These are phyloP conservation scores for Acanthosepion esculentum DNA, from an alignment of 2,888 invertebrate genomes.

Conservation along the genomic window DNA sequence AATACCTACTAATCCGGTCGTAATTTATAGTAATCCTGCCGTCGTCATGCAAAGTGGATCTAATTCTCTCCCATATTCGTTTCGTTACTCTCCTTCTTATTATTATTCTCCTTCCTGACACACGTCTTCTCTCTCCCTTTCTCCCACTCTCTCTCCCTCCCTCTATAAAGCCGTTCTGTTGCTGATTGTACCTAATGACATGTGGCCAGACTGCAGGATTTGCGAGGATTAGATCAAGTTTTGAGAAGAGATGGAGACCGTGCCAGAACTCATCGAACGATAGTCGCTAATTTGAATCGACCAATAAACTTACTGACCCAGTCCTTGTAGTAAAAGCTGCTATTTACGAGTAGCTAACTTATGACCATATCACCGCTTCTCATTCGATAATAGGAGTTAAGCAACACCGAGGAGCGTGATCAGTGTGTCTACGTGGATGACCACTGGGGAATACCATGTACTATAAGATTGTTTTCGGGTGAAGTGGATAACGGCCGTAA, in stretches of 20 bases:
- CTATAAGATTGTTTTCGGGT: no score
- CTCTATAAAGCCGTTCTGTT: neutral
- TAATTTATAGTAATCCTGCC: neutral
- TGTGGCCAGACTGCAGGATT: neutral
- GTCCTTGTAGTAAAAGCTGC: neutral
- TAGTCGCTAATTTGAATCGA: neutral
- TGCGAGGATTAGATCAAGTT: neutral
- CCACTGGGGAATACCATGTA: no score
- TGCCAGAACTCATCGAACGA: neutral
- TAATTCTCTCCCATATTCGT: neutral
- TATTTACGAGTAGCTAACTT: neutral
- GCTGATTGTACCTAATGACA: conserved; percentile 2
- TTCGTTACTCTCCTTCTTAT: neutral
- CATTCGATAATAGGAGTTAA: no score
- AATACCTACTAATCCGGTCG: neutral
- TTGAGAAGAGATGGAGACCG: neutral
- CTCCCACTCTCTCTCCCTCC: neutral
- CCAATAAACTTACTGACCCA: neutral
- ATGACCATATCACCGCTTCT: no score
- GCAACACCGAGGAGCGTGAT: no score
- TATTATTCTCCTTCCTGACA: neutral
- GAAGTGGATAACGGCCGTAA: no score
- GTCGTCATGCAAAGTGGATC: neutral
- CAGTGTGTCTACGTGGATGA: no score
- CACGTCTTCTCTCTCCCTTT: neutral